Evolutionary conservation across 2,113 vertebrate genomes (phyloP).

Genomic region (Rhinoderma darwinii): DNA sequence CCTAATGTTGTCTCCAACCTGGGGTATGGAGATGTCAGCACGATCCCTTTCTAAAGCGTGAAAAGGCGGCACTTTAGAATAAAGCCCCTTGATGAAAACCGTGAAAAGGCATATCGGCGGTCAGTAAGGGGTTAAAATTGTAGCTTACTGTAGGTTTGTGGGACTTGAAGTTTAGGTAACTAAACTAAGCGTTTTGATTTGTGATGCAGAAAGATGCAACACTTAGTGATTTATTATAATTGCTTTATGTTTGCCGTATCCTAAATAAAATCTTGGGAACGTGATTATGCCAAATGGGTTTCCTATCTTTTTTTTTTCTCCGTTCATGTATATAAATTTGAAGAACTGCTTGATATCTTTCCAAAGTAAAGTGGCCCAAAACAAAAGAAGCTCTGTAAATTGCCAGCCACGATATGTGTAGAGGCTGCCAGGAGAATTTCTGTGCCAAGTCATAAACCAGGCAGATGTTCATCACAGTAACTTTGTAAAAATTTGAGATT

Average conservation of each 20-base stretch:
- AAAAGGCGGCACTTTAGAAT: too few species aligned
- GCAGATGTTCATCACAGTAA: slow-evolving; percentile 24
- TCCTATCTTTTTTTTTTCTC: slow-evolving; percentile 14
- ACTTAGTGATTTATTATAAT: slow-evolving; percentile 24
- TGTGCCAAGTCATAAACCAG: slow-evolving; percentile 18
- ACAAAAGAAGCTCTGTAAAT: slow-evolving; percentile 39
- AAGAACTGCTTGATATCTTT: slow-evolving; percentile 20
- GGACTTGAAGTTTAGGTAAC: not conserved
- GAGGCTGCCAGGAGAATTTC: slow-evolving; percentile 28
- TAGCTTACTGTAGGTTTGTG: not conserved
- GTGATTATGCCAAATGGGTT: slow-evolving; percentile 38
- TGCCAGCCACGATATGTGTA: slow-evolving; percentile 36
- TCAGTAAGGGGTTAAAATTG: not conserved
- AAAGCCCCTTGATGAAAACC: too few species aligned
- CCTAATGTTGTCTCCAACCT: too few species aligned
- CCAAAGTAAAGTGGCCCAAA: not conserved
- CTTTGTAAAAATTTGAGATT: not conserved
- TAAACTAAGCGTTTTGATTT: not conserved
- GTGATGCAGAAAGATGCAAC: not conserved
- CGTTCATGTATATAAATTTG: slow-evolving; percentile 21
- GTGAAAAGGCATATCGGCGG: too few species aligned
- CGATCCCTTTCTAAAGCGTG: too few species aligned
- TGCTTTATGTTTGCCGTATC: slow-evolving; percentile 11
- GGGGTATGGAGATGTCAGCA: too few species aligned
- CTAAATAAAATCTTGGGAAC: not conserved